phyloP scores from a whole-genome alignment of 2,888 invertebrate genomes.

The Didymodactylos carnosus region DNA sequence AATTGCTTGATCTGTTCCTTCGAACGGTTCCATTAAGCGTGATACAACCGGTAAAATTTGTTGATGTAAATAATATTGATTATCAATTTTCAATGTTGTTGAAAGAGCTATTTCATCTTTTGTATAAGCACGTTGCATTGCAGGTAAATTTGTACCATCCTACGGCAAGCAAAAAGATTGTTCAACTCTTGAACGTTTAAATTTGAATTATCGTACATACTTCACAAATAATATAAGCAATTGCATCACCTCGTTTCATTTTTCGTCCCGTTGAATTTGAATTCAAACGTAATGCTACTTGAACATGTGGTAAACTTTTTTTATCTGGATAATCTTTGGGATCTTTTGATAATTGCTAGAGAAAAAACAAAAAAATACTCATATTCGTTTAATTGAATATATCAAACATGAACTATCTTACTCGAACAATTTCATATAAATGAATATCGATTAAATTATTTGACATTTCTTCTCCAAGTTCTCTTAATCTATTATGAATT shows the following conservation, averaged over 20 bases:
- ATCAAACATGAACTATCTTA: slow-evolving; percentile 16
- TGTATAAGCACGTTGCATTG: slow-evolving; percentile 79
- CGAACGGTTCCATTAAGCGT: slow-evolving; percentile 80
- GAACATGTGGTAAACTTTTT: slow-evolving; percentile 63
- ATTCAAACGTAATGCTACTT: slow-evolving; percentile 73
- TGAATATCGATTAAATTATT: not conserved
- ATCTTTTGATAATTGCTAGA: slow-evolving; percentile 64
- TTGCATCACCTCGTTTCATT: slow-evolving; percentile 75
- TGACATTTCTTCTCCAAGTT: slow-evolving; percentile 8
- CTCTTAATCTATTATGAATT: slow-evolving; percentile 44
- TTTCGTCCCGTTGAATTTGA: slow-evolving; percentile 44
- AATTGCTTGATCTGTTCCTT: slow-evolving; percentile 68
- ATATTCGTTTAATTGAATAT: not conserved
- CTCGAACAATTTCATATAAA: slow-evolving; percentile 63
- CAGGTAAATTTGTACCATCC: slow-evolving; percentile 36
- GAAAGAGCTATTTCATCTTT: slow-evolving; percentile 53
- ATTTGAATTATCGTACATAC: slow-evolving; percentile 23
- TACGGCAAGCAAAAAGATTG: slow-evolving; percentile 11
- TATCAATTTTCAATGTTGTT: slow-evolving; percentile 39
- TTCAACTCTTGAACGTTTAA: not conserved
- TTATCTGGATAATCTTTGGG: slow-evolving; percentile 74
- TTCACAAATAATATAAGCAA: slow-evolving; percentile 79
- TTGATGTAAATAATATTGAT: slow-evolving; percentile 70
- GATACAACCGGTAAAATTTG: slow-evolving; percentile 90
- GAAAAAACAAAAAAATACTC: slow-evolving; percentile 8